Percentiles rank a stretch among this genome's conserved stretches.
phyloP scores from a whole-genome alignment of 2,113 vertebrate species.

The Neotragus moschatus region DNA sequence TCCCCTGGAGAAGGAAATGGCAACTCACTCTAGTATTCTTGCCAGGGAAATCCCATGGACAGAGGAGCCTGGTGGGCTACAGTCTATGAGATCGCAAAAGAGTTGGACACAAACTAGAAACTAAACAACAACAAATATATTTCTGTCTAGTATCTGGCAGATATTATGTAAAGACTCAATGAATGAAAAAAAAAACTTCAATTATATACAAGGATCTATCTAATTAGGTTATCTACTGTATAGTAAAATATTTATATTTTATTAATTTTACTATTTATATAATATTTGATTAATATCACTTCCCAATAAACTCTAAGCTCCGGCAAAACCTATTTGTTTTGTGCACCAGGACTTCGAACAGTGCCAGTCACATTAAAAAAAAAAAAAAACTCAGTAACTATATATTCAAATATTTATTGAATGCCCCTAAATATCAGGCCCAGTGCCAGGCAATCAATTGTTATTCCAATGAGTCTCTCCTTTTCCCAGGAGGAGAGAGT shows the following conservation, averaged over 20 bases:
- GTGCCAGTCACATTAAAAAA: background rate
- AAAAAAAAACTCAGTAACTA: background rate
- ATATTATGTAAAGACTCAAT: background rate
- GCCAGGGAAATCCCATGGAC: background rate
- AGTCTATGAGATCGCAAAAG: background rate
- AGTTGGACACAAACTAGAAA: background rate
- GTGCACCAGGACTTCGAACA: background rate
- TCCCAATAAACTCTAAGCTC: background rate
- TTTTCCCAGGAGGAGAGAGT: background rate
- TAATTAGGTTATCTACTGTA: background rate
- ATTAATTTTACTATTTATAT: background rate
- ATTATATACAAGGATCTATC: background rate
- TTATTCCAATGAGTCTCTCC: background rate
- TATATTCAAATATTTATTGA: background rate
- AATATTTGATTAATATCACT: background rate
- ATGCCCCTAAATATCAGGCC: background rate
- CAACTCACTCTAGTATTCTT: background rate
- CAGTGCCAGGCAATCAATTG: background rate
- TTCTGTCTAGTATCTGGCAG: background rate
- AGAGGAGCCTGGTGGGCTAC: background rate
- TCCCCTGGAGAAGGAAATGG: background rate
- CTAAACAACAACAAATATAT: background rate
- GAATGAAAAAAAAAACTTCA: background rate
- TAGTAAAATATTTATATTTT: background rate
- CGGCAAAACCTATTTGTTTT: background rate